A percentile compares a stretch with the other conserved stretches of the same genome.
Conservation (phyloP, 30 jellyfish, hydroid and myxozoan species). For the Aurelia sp. region DNA sequence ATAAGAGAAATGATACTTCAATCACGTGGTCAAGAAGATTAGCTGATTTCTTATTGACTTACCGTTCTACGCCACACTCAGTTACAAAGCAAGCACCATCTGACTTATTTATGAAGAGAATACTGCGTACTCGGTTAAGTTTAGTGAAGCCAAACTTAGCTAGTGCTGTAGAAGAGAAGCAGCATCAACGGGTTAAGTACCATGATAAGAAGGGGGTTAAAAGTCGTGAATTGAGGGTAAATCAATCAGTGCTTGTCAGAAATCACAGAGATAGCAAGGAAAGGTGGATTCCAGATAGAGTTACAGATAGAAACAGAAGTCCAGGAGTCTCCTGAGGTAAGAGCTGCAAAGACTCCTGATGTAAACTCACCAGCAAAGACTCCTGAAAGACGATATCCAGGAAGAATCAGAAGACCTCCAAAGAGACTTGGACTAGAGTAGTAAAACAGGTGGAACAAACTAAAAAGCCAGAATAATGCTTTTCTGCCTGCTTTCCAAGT, state of each 20-base stretch:
- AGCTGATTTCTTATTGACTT: slow-evolving; percentile 42
- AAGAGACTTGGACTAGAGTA: slow-evolving; percentile 50
- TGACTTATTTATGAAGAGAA: slow-evolving; percentile 48
- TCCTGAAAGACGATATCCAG: slow-evolving; percentile 27
- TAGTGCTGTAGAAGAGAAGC: slow-evolving; percentile 32
- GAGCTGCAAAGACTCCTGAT: slow-evolving; percentile 23
- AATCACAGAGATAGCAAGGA: slow-evolving; percentile 41
- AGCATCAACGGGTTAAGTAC: slow-evolving; percentile 44
- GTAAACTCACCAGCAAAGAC: too few species aligned
- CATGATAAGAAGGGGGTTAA: slow-evolving; percentile 43
- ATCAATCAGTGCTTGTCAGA: slow-evolving; percentile 13
- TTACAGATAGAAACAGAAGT: slow-evolving; percentile 36
- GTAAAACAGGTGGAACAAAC: slow-evolving; percentile 18
- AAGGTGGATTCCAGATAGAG: slow-evolving; percentile 42
- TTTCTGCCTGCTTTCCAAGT: slow-evolving; percentile 49
- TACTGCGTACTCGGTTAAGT: slow-evolving; percentile 49
- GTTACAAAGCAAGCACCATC: slow-evolving; percentile 70
- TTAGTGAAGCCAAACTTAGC: slow-evolving; percentile 28
- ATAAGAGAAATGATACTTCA: slow-evolving; percentile 38
- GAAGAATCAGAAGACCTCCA: slow-evolving; percentile 49
- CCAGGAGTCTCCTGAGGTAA: slow-evolving; percentile 52
- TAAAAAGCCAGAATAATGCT: slow-evolving; percentile 48
- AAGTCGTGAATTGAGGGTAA: slow-evolving; percentile 34
- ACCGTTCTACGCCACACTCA: slow-evolving; percentile 66
- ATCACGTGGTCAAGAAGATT: slow-evolving; percentile 38